Evolutionary conservation across 2,797 vertebrate species (phyloP).

Genomic region (Hippocampus kuda): DNA sequence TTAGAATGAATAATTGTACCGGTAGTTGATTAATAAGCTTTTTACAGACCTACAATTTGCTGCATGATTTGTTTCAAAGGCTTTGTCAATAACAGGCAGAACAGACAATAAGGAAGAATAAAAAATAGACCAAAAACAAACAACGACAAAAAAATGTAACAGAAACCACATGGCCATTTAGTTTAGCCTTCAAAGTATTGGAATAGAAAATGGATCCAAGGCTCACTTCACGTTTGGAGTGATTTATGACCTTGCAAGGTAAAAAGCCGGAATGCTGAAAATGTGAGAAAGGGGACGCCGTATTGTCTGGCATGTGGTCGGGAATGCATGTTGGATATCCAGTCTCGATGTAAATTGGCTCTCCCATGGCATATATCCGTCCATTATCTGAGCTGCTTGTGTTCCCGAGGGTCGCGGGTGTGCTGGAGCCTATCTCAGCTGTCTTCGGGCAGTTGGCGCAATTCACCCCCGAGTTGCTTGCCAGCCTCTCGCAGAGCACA

Average conservation of each 20-base stretch:
- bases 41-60: background rate
- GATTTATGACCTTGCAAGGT: background rate
- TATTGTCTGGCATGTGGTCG: background rate
- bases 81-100: background rate
- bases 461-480: no score
- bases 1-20: slow-evolving; percentile 20
- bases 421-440: no score
- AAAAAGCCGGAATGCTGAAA: background rate
- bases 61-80: background rate
- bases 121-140: background rate
- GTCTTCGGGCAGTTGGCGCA: no score
- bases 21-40: background rate
- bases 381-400: no score
- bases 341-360: background rate
- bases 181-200: background rate
- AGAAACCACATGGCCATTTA: background rate
- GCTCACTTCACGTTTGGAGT: background rate
- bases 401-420: no score
- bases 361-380: no score
- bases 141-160: background rate
- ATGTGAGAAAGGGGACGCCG: background rate
- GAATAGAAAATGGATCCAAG: background rate
- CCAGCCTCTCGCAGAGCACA: no score
- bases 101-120: background rate
- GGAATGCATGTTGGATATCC: background rate